Conservation (phyloP, 2,113 vertebrate genomes). For the Takifugu bimaculatus region DNA sequence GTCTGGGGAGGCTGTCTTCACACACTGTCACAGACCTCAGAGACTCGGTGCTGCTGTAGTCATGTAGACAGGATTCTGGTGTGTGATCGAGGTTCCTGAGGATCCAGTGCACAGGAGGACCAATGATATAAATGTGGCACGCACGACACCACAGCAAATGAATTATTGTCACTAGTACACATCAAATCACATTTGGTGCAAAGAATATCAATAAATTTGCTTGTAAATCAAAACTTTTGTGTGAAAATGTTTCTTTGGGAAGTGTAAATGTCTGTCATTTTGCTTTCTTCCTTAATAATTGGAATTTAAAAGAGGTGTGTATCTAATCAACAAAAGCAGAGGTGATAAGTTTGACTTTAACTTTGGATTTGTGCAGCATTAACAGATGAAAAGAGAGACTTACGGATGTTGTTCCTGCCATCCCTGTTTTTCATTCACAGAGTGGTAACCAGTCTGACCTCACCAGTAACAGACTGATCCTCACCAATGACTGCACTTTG, state of each 20-base stretch:
- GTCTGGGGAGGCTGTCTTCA: not conserved
- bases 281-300: no score
- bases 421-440: conserved; percentile 57
- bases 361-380: no score
- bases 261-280: no score
- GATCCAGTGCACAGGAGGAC: no score
- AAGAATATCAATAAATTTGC: no score
- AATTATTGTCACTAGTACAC: not conserved
- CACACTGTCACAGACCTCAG: conserved; percentile 16
- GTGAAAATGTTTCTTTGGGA: no score
- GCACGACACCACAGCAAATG: not conserved
- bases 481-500: conserved; percentile 17
- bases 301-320: no score
- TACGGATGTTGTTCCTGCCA: not conserved
- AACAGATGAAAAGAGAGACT: no score
- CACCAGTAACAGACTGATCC: conserved; percentile 43
- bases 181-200: no score
- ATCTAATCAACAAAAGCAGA: no score
- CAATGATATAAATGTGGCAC: conserved; percentile 28
- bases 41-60: conserved; percentile 9
- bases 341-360: no score
- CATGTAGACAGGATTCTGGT: not conserved
- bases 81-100: not conserved
- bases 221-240: no score
- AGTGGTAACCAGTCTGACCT: conserved; percentile 19